Conservation (phyloP, 2,888 invertebrate genomes). For the Drosophila melanosoma region DNA sequence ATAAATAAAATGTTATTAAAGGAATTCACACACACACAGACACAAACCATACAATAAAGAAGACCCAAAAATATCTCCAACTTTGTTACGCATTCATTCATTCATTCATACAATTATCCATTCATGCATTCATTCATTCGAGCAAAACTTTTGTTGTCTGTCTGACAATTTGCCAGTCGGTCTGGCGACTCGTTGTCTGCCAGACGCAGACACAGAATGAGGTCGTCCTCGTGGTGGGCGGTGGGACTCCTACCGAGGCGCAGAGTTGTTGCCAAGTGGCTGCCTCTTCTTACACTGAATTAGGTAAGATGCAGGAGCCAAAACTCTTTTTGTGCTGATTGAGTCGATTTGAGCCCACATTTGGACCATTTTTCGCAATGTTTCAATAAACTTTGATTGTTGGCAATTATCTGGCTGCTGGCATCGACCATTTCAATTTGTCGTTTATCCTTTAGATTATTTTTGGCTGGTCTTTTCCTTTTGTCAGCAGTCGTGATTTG, state of each 20-base stretch:
- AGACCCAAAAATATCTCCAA: conserved; percentile 4
- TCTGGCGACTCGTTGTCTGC: conserved; percentile 66
- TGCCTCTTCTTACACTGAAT: conserved; percentile 15
- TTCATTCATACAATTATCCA: neutral
- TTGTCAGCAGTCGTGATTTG: conserved; percentile 51
- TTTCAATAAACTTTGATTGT: conserved; percentile 77
- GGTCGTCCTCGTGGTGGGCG: conserved; percentile 51
- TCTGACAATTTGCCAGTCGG: neutral
- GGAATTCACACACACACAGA: neutral
- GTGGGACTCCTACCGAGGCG: neutral
- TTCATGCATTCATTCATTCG: conserved; percentile 1
- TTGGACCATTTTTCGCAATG: conserved; percentile 41
- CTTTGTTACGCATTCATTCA: conserved; percentile 51
- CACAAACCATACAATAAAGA: neutral
- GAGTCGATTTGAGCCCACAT: conserved; percentile 15
- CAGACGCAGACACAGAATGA: conserved; percentile 58
- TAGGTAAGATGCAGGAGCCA: conserved; percentile 14
- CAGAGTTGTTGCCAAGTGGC: conserved; percentile 20
- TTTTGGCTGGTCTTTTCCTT: conserved; percentile 29
- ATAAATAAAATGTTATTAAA: conserved; percentile 6
- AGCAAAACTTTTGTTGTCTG: conserved; percentile 35
- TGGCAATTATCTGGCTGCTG: conserved; percentile 75
- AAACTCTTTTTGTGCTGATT: conserved; percentile 9
- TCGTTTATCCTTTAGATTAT: conserved; percentile 65
- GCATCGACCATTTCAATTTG: conserved; percentile 64